Conservation (phyloP, 2,888 invertebrate species). For the Timandra comae region DNA sequence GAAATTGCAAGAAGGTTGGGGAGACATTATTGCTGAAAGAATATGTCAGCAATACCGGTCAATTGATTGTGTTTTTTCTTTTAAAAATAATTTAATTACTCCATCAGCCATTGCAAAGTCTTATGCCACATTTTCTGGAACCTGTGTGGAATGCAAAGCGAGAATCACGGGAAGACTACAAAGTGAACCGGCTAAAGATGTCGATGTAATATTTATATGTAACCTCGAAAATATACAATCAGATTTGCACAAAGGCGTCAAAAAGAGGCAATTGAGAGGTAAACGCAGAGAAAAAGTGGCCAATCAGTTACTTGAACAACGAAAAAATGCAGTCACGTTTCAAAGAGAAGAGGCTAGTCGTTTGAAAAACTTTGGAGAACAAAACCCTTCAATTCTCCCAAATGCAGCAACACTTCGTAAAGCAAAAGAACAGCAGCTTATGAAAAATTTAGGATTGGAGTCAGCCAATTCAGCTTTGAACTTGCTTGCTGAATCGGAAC, state of each 20-base stretch:
- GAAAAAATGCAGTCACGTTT: conserved; percentile 1
- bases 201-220: not conserved
- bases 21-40: not conserved
- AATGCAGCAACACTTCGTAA: too few species aligned
- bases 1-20: conserved; percentile 1
- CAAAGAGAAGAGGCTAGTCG: not conserved
- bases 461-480: too few species aligned
- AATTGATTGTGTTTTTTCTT: not conserved
- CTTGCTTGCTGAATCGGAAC: too few species aligned
- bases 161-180: too few species aligned
- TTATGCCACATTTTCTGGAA: too few species aligned
- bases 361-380: not conserved
- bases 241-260: not conserved
- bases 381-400: not conserved
- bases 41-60: not conserved
- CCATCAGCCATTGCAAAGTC: not conserved
- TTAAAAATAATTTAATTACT: not conserved
- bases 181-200: not conserved
- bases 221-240: not conserved
- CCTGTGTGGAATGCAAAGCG: too few species aligned
- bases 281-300: conserved; percentile 1
- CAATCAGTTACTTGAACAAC: not conserved
- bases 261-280: not conserved
- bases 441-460: too few species aligned
- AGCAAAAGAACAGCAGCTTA: too few species aligned